Percentiles rank a stretch among this genome's conserved stretches.
Evolutionary conservation across 2,888 invertebrate genomes (phyloP).

Genomic region (Phasia obesa): DNA sequence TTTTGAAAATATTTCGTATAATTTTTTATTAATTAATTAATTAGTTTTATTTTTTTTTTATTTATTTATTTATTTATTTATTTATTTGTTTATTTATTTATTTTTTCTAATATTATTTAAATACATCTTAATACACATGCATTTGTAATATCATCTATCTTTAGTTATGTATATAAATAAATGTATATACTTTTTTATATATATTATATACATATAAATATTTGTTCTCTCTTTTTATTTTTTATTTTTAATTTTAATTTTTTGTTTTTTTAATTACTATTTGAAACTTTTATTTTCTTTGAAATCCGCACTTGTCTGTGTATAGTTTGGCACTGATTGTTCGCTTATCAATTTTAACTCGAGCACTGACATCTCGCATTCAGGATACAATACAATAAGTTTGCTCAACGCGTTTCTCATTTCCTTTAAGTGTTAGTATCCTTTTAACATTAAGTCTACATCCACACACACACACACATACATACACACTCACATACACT

Average conservation of each 20-base stretch:
- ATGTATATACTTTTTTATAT: not conserved
- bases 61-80: slow-evolving; percentile 14
- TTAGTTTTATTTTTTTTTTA: not conserved
- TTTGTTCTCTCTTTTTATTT: not conserved
- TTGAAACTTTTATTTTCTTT: slow-evolving; percentile 52
- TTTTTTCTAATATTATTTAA: not conserved
- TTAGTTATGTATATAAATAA: not conserved
- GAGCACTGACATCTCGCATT: slow-evolving; percentile 59
- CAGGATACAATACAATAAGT: slow-evolving; percentile 57
- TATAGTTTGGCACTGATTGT: slow-evolving; percentile 80
- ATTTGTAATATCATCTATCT: not conserved
- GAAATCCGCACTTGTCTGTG: slow-evolving; percentile 80
- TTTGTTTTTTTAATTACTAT: slow-evolving; percentile 36
- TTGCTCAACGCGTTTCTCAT: slow-evolving; percentile 40
- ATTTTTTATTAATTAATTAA: too few species aligned
- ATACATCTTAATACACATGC: not conserved
- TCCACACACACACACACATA: too few species aligned
- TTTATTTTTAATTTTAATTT: slow-evolving; percentile 3
- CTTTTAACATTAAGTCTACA: not conserved
- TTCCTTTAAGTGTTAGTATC: slow-evolving; percentile 22
- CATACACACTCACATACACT: not conserved
- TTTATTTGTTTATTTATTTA: not conserved
- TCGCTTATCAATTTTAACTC: slow-evolving; percentile 72
- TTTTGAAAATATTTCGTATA: too few species aligned
- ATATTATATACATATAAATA: not conserved